phyloP scores from a whole-genome alignment of 2,888 invertebrate species.

The Marasmarcha lunaedactyla region DNA sequence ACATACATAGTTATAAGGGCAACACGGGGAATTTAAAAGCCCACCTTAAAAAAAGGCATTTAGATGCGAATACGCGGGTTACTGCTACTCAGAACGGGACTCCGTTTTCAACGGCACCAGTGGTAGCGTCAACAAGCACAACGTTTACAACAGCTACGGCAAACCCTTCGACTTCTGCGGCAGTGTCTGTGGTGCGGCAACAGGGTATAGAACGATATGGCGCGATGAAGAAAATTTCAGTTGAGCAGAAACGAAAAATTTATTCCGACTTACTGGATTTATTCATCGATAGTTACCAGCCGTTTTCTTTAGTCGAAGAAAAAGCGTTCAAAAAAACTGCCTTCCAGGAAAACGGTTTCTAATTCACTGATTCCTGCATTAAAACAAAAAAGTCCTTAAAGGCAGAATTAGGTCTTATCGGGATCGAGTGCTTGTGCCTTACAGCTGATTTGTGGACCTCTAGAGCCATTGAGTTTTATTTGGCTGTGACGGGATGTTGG shows the following conservation, averaged over 20 bases:
- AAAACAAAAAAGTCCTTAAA: constrained; percentile 1
- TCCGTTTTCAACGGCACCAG: background rate
- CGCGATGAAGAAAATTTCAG: constrained; percentile 9
- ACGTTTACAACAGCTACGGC: background rate
- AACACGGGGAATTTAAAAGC: constrained; percentile 8
- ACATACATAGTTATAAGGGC: constrained; percentile 4
- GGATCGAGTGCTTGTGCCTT: constrained; percentile 14
- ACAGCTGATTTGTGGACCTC: constrained; percentile 23
- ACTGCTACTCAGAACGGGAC: background rate
- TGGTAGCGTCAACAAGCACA: background rate
- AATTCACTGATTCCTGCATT: constrained; percentile 9
- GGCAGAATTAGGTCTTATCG: background rate
- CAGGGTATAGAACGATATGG: constrained; percentile 6
- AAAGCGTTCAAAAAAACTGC: constrained; percentile 16
- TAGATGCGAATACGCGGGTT: background rate
- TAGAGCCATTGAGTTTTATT: constrained; percentile 13
- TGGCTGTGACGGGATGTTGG: constrained; percentile 21
- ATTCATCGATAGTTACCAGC: constrained; percentile 16
- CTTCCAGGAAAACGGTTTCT: constrained; percentile 17
- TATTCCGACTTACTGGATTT: constrained; percentile 10
- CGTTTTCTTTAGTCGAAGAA: constrained; percentile 19
- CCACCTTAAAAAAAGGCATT: constrained; percentile 6
- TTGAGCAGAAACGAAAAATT: constrained; percentile 13
- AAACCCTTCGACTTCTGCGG: background rate
- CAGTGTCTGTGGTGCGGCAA: background rate